Evolutionary conservation across 2,797 vertebrate genomes (phyloP), one percentile per base, ranked within the genome.

Genomic region (Catharus ustulatus): DNA sequence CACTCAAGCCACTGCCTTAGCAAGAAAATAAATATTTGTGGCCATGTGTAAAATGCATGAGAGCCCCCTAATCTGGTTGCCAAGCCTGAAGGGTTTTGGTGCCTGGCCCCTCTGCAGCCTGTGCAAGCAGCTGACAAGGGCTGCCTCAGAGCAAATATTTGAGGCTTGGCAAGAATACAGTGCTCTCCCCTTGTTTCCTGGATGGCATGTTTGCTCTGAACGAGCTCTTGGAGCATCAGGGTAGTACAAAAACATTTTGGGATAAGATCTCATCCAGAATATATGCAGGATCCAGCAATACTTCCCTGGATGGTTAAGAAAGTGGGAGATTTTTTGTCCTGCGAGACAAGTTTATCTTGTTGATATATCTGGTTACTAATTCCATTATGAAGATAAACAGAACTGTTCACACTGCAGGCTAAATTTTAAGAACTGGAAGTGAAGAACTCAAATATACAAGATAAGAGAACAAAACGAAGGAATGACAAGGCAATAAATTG

Each of bases 101-200:
- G 73, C 19, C 63, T 76, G 64, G 34, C 27, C 42, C 48, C 27
- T 54, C 42, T 67, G 83, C 63, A 89, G 55, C 51, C 79, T 26
- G 23, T 30, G 45, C 62, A 54, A 95, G 75, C 82, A 97, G 72
- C 87, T 96, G 84, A 78, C 1, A 10, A 58, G 40, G n/a, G 66
- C 74, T 72, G 63, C n/a, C 58, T 88, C 84, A 77, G 46, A 93
- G 91, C 80, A 96, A 95, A 91, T 93, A 95, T 94, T 92, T 96
- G 94, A 89, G 83, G 52, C 82, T 92, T 96, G 91, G 76, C 80
- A 95, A 18, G 78, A 93, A 66, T 81, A 91, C 4, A 9, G 66
- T 26, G 63, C 72, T 87, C 79, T 89, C 51, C 54, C 29, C 18
- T 73, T 1, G 5, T 87, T 91, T 96, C 72, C 84, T 74, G 58